A percentile compares a stretch with the other conserved stretches of the same genome.
Evolutionary conservation across 2,888 invertebrate genomes (phyloP).

Genomic region (Campoletis raptor): DNA sequence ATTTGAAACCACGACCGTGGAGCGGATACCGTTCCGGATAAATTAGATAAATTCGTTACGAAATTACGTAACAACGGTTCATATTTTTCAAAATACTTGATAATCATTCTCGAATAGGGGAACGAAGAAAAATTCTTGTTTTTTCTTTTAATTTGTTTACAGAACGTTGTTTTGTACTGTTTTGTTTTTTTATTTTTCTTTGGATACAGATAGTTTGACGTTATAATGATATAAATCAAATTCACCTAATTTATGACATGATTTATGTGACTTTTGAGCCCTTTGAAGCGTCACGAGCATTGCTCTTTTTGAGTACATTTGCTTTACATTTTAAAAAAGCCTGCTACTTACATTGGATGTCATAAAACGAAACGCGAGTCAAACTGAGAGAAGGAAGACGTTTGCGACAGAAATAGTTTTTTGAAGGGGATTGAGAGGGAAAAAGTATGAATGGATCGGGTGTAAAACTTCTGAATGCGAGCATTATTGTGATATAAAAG

Average conservation of each 20-base stretch:
- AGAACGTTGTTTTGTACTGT: too few relatives aligned
- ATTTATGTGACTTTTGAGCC: background rate
- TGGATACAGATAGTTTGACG: background rate
- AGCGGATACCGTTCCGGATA: background rate
- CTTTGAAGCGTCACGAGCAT: background rate
- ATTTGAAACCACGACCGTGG: background rate
- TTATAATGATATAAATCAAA: background rate
- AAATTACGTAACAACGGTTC: background rate
- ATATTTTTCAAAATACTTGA: background rate
- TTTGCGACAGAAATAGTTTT: conserved; percentile 36
- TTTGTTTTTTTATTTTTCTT: background rate
- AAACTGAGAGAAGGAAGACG: conserved; percentile 6
- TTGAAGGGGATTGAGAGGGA: background rate
- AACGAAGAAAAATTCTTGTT: background rate
- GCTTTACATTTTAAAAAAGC: background rate
- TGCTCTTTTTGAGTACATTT: background rate
- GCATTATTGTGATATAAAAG: conserved; percentile 73
- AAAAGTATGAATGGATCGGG: conserved; percentile 57
- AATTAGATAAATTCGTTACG: background rate
- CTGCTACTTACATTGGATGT: conserved; percentile 9
- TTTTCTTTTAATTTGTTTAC: background rate
- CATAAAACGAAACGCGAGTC: conserved; percentile 25
- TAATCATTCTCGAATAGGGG: background rate
- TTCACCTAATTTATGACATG: background rate
- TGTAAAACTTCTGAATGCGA: conserved; percentile 71